These are phyloP conservation scores for Mythimna loreyi DNA, from an alignment of 2,888 invertebrate genomes.

Conservation along the genomic window DNA sequence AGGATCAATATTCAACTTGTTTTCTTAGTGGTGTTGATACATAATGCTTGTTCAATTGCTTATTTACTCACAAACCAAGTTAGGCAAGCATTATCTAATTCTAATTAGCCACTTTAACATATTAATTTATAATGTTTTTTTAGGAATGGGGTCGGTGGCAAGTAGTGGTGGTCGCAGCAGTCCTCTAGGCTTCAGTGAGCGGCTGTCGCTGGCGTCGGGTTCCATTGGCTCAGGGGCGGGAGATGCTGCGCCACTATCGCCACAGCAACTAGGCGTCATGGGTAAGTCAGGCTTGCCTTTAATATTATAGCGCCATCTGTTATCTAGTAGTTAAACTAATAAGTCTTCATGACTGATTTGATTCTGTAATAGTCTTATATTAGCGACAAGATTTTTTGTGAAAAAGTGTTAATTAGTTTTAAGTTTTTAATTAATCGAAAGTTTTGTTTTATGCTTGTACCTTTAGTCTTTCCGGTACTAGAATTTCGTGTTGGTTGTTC, in stretches of 20 bases:
- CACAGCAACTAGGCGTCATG: slow-evolving; percentile 97
- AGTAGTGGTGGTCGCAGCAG: slow-evolving; percentile 93
- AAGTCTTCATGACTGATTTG: neutral
- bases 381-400: too few relatives aligned
- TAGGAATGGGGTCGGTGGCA: slow-evolving; percentile 92
- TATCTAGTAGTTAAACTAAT: slow-evolving; percentile 66
- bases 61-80: neutral
- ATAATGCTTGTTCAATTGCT: neutral
- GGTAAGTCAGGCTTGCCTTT: slow-evolving; percentile 91
- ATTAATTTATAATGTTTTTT: slow-evolving; percentile 4
- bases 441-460: neutral
- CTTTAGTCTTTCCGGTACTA: neutral
- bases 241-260: slow-evolving; percentile 93
- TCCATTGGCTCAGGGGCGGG: slow-evolving; percentile 91
- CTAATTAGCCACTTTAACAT: neutral
- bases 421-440: neutral
- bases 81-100: neutral
- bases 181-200: slow-evolving; percentile 92
- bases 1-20: neutral
- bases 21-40: neutral
- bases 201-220: slow-evolving; percentile 93
- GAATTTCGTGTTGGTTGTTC: neutral
- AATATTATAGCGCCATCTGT: slow-evolving; percentile 78
- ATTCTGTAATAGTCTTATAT: too few relatives aligned
- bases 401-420: neutral